phyloP scores from a whole-genome alignment of 2,797 vertebrate species.

The Falco columbarius region DNA sequence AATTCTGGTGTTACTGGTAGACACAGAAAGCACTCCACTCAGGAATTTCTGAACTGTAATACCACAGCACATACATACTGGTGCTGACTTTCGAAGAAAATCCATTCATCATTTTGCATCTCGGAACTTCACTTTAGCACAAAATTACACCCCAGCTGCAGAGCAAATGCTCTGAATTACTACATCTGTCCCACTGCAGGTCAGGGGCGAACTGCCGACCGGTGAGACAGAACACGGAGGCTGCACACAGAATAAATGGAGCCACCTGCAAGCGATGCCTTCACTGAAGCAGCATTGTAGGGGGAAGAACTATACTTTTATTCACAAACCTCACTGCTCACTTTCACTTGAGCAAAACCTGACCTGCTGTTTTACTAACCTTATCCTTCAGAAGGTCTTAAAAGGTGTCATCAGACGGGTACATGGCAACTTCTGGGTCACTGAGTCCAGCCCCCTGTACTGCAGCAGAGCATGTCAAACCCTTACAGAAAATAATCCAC shows the following conservation, averaged over 20 bases:
- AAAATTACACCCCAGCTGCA: background rate
- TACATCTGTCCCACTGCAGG: background rate
- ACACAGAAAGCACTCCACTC: background rate
- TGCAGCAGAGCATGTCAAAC: background rate
- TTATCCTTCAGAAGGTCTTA: background rate
- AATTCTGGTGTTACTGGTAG: background rate
- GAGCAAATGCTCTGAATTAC: background rate
- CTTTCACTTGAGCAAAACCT: background rate
- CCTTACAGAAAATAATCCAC: background rate
- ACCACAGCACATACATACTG: background rate
- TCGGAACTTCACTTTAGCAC: background rate
- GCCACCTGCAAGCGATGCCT: background rate
- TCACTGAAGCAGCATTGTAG: background rate
- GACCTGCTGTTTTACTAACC: background rate
- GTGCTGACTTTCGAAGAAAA: background rate
- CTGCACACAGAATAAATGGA: accelerated
- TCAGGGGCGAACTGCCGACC: background rate
- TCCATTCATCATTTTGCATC: background rate
- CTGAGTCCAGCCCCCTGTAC: background rate
- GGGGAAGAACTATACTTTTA: background rate
- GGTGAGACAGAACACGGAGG: background rate
- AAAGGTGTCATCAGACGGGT: background rate
- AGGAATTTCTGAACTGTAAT: background rate
- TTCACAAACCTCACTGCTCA: background rate
- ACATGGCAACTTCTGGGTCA: background rate